Base-by-base conservation (phyloP, 1,140 invertebrate genomes). In the Charaxes varanes region DNA sequence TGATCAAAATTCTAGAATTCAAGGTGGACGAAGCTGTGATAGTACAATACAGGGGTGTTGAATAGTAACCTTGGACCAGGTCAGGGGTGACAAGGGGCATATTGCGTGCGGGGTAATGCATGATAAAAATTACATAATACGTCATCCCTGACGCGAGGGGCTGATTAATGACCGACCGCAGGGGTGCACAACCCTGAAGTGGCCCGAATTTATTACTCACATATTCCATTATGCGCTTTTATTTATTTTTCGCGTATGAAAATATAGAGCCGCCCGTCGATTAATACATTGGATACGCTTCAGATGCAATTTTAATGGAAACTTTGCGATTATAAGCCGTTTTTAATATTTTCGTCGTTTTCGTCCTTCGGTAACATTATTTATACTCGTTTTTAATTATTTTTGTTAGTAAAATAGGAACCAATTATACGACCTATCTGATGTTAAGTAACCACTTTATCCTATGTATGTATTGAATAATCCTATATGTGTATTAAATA, bases 101-200 rank as follows among this genome's bases (percentile, higher is more conserved):
- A 53, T 47, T 53, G 43, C 50, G 43, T 53, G 49, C 18, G 28
- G 28, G 18, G 32, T 45, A 31, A 46, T 46, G 49, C 30, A 41
- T 60, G 54, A 71, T 61, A 62, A 62, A 64, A 74, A 74, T 72
- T 66, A 68, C 62, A 58, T 58, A 57, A 70, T 70, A 59, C 64
- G 64, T 76, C 68, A 72, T 42, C 49, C 31, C 53, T 62, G 60
- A 63, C 58, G 54, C 41, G 49, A 53, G 28, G 58, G 46, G 35
- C 56, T 67, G 68, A 72, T 69, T 69, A 72, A 72, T 69, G 61
- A 59, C 45, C 34, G 41, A 53, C 40, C 40, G 31, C 40, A 43
- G 44, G 42, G 40, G 26, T 15, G 33, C 46, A 45, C 53, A 44
- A 56, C 53, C 64, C 62, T 31, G 30, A 56, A 62, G 48, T 57